These are phyloP conservation scores for Percopsis omiscomaycus DNA, from an alignment of 2,797 vertebrate genomes.

Conservation along the genomic window DNA sequence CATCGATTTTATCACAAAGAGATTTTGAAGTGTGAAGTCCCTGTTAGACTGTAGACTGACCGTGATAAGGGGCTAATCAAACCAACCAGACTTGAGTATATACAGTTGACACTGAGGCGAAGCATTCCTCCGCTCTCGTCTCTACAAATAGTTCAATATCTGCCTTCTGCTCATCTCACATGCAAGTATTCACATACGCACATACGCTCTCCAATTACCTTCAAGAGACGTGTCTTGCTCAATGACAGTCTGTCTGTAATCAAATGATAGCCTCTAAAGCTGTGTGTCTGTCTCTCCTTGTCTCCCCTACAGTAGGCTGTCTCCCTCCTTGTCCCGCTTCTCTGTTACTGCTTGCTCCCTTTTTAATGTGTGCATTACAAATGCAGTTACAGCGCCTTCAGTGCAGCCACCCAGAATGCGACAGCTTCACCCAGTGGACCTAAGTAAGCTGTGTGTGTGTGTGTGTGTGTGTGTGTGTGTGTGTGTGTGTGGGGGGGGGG, in stretches of 20 bases:
- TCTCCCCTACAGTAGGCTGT: conserved; percentile 2
- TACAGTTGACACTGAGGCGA: too few species aligned
- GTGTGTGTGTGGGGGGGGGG: too few species aligned
- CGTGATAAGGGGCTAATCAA: too few species aligned
- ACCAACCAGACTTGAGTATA: too few species aligned
- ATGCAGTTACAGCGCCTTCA: conserved; percentile 46
- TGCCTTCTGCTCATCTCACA: conserved; percentile 45
- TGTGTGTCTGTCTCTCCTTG: background rate
- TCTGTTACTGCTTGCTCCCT: background rate
- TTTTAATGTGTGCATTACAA: conserved; percentile 47
- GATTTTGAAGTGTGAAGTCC: too few species aligned
- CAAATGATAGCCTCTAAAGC: conserved; percentile 8
- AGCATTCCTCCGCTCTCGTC: conserved; percentile 1
- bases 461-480: too few species aligned
- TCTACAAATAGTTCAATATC: conserved; percentile 39
- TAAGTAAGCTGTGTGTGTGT: conserved; percentile 32
- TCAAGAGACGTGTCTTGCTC: conserved; percentile 16
- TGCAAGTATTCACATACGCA: conserved; percentile 19
- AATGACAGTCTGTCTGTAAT: conserved; percentile 14
- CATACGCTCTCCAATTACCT: conserved; percentile 24
- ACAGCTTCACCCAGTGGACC: conserved; percentile 45
- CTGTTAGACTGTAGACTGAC: too few species aligned
- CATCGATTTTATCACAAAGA: too few species aligned
- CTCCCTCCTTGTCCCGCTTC: conserved; percentile 9
- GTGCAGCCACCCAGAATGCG: conserved; percentile 52